phyloP scores from a whole-genome alignment of 2,113 vertebrate genomes.

The Polypterus bichir region DNA sequence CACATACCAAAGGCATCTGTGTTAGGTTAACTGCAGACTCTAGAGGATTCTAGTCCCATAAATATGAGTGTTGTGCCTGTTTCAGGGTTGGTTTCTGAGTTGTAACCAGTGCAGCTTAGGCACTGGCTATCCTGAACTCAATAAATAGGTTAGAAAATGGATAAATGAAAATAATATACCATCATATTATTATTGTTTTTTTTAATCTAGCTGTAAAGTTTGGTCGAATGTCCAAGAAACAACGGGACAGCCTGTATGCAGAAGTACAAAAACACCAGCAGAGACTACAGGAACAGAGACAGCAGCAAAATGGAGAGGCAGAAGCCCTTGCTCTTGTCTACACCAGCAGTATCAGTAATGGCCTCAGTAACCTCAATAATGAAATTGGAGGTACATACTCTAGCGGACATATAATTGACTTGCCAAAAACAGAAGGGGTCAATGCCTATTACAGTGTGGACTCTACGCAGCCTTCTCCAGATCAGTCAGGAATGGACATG shows the following conservation, averaged over 20 bases:
- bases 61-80: too few relatives aligned
- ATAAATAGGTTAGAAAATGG: too few relatives aligned
- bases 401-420: conserved; percentile 80
- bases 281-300: conserved; percentile 78
- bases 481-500: conserved; percentile 96
- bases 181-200: not conserved
- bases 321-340: conserved; percentile 88
- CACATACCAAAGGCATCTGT: too few relatives aligned
- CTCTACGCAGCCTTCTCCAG: conserved; percentile 89
- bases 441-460: conserved; percentile 79
- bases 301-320: conserved; percentile 84
- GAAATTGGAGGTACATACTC: conserved; percentile 79
- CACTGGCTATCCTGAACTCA: too few relatives aligned
- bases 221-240: conserved; percentile 98
- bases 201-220: conserved; percentile 80
- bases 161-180: too few relatives aligned
- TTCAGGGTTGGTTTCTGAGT: too few relatives aligned
- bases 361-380: conserved; percentile 70
- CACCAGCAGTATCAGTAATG: conserved; percentile 72
- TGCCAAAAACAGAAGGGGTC: conserved; percentile 72
- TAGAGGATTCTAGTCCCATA: too few relatives aligned
- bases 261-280: conserved; percentile 98
- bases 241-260: conserved; percentile 89
- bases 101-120: too few relatives aligned
- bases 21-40: too few relatives aligned